Evolutionary conservation across 2,113 vertebrate species (phyloP), one percentile per base, ranked within the genome.

Genomic region (Proterorhinus semilunaris): DNA sequence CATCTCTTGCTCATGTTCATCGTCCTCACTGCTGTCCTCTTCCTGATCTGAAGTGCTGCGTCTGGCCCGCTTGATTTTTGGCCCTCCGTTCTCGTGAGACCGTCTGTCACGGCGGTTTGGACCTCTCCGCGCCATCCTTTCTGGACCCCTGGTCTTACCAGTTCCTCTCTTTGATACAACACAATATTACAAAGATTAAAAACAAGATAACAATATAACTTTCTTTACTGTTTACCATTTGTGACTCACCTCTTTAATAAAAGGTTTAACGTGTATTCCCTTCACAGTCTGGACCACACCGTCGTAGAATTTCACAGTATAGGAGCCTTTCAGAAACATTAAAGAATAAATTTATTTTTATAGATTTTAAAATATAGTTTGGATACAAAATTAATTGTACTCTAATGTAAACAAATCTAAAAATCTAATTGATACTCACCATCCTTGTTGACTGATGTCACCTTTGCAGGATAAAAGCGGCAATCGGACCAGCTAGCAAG

Each of bases 401-500:
- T 53, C 16, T 16, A 17, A 8, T 53, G 52, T 53, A 17, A 53
- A 53, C 17, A 53, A 53, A 53, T 53, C 3, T 15, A 17, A 54
- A 21, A 36, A 36, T 36, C 5, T 21, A 7, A 36, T 6, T 57
- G 45, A 63, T 70, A 83, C 95, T 90, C 92, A 99, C 97, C 95
- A 92, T 99, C 96, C 92, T 95, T 98, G 88, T 98, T 96, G 85
- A 98, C 94, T 1, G 95, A 92, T 88, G 95, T 92, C 74, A 99
- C 96, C 91, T 94, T 99, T 80, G 97, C 97, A 57, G 96, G 96
- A 79, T 99, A 99, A 91, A 98, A 99, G 74, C 97, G 95, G 89
- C 97, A 99, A 83, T 99, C 97, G 43, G 96, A 97, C 97, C 97
- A 99, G 88, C 97, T 98, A 15, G 97, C 97, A 83, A 99, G 86